These are phyloP conservation scores for Orchesella flavescens DNA, from an alignment of 2,888 invertebrate genomes.

Conservation along the genomic window DNA sequence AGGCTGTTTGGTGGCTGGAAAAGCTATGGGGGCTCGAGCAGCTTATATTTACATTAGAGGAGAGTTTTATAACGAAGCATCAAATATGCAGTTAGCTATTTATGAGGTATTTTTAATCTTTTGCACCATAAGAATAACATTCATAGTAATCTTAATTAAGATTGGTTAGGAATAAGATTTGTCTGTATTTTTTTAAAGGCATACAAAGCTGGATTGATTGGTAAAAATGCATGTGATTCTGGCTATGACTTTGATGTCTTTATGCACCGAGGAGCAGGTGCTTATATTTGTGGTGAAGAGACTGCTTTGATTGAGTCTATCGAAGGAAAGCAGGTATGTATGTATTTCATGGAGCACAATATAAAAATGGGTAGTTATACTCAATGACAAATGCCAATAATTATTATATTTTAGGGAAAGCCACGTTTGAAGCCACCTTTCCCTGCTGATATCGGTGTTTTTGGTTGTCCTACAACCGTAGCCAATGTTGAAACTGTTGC, in stretches of 20 bases:
- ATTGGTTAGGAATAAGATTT: too few species aligned
- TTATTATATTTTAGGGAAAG: constrained; percentile 98
- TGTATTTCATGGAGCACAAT: too few species aligned
- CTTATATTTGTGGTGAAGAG: constrained; percentile 99
- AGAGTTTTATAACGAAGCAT: constrained; percentile 99
- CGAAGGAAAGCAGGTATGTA: constrained; percentile 86
- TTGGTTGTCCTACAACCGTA: constrained; percentile 99
- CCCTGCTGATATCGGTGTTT: constrained; percentile 98
- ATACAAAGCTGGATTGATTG: constrained; percentile 94
- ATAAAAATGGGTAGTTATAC: too few species aligned
- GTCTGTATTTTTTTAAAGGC: constrained; percentile 78
- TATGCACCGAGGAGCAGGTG: constrained; percentile 98
- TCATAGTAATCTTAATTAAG: too few species aligned
- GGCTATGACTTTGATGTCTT: constrained; percentile 99
- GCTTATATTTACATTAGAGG: constrained; percentile 99
- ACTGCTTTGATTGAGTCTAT: constrained; percentile 98
- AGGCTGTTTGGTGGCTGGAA: constrained; percentile 95
- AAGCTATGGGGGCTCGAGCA: constrained; percentile 96
- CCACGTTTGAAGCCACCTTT: constrained; percentile 99
- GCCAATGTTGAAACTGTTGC: constrained; percentile 99
- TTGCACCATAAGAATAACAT: too few species aligned
- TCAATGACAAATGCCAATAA: too few species aligned
- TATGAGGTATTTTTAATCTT: constrained; percentile 91
- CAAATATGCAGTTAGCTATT: constrained; percentile 97
- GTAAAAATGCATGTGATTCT: constrained; percentile 95